A percentile compares a stretch with the other conserved stretches of the same genome.
Evolutionary conservation across 2,113 vertebrate genomes (phyloP).

Genomic region (Notiomystis cincta): DNA sequence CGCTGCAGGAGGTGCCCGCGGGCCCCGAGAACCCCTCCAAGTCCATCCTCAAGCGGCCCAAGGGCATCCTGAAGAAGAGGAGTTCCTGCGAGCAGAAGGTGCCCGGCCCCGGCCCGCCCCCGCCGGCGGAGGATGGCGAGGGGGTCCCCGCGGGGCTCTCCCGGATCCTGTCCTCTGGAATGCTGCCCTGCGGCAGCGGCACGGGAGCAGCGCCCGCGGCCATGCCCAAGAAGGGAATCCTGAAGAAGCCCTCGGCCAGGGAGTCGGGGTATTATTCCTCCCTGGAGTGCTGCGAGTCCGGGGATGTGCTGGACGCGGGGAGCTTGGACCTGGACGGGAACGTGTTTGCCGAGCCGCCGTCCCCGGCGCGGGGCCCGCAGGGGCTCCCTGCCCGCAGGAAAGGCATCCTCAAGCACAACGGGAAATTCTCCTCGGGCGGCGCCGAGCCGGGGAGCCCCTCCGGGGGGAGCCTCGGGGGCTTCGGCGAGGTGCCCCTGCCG

Average conservation of each 20-base stretch:
- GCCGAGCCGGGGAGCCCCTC: background rate
- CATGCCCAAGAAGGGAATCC: constrained; percentile 87
- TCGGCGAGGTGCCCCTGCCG: constrained; percentile 74
- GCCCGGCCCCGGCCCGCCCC: background rate
- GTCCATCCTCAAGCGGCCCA: constrained; percentile 76
- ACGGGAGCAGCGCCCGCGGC: fast-evolving
- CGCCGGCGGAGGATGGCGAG: background rate
- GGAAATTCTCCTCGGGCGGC: constrained; percentile 82
- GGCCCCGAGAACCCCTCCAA: constrained; percentile 35
- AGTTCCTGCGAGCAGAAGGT: constrained; percentile 67
- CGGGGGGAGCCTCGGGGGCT: constrained; percentile 69
- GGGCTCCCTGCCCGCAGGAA: constrained; percentile 66
- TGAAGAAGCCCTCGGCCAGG: constrained; percentile 84
- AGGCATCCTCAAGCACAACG: constrained; percentile 88
- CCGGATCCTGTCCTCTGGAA: background rate
- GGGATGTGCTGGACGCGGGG: constrained; percentile 36
- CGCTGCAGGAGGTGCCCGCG: constrained; percentile 62
- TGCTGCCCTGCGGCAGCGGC: background rate
- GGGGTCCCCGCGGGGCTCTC: background rate
- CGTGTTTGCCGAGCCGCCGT: constrained; percentile 18
- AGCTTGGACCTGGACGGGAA: constrained; percentile 46
- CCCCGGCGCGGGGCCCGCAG: background rate
- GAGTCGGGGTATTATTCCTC: constrained; percentile 91
- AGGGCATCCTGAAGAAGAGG: constrained; percentile 90
- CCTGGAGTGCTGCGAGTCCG: constrained; percentile 80